Base-by-base conservation (phyloP, 2,113 vertebrate species). In the Sturnira hondurensis region DNA sequence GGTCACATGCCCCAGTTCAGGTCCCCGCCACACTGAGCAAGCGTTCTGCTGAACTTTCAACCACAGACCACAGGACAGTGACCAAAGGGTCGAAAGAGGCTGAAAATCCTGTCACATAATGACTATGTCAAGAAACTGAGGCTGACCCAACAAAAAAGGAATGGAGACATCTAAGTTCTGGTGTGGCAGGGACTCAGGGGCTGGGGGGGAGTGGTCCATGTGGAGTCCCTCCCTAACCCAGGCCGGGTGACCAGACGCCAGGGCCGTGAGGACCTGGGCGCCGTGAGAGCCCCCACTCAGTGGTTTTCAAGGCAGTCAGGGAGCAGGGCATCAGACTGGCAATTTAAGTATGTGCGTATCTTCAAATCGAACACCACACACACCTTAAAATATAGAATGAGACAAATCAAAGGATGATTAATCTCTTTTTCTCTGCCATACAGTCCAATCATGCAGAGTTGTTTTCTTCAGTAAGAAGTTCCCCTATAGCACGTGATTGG, bases 201-300 rank as follows among this genome's bases (percentile, higher is more conserved):
- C 15, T 4, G 33, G 22, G 7, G 7, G 4, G 16, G 20, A 7
- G 28, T 15, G 26, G n/a, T 22, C 54, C 28, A 2, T 0, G 14
- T 10, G 36, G 70, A n/a, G 58, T 15, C 47, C 50, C 1, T 7
- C 24, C 41, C 45, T 20, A 26, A 7, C 31, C 20, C 11, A 8
- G 45, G 36, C 12, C 10, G 13, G n/a, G 43, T 2, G 31, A 56
- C 67, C 67, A 52, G 38, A 71, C 36, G 17, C 13, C 26, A 45
- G 45, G n/a, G 38, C 33, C 1, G 0, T 7, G n/a, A 24, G 31
- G 33, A 77, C 47, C 7, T 3, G 0, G 50, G 22, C 41, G 4
- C 12, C 0, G 8, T 24, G 45, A 67, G 31, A 15, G 36, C 36
- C 54, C 31, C 16, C 19, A 56, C 2, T 38, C 67, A 4, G 9